Base-by-base conservation (phyloP, 2,888 invertebrate genomes). In the Pheosia tremula region DNA sequence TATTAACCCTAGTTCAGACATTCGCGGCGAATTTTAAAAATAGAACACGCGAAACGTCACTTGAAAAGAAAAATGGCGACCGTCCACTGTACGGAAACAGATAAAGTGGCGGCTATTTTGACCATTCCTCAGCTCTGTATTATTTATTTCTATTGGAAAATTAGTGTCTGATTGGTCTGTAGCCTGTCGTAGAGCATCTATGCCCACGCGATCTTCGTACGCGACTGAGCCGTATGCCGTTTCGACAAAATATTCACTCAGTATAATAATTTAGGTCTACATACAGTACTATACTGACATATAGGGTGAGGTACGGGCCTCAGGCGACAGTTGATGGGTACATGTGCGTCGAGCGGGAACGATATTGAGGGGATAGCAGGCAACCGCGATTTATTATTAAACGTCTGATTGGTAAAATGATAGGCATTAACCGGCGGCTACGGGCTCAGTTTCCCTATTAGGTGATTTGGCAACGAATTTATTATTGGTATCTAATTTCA, bases 91-190 rank as follows among this genome's bases (percentile, higher is more conserved):
- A 80, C 85, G 86, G 86, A 87, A 85, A 81, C 77, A 72, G 78
- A 72, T 83, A 24, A 83, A 85, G 82, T 84, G 84, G 81, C 68
- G 79, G 82, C 81, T 90, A 89, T 90, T 91, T 89, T 89, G 87
- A 87, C 88, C 84, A 84, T 80, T 84, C 79, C 82, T 82, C 80
- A 74, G 76, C 75, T 71, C 64, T 81, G 81, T 84, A 89, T 86
- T 90, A 88, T 90, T 88, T 91, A 90, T 88, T 90, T 91, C 85
- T 92, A 91, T 92, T 93, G 89, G 83, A 90, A 90, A 90, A 93
- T 92, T 88, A 89, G 88, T 75, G 85, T 79, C 83, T 84, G 87
- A 87, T 84, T 86, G 84, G 83, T 81, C 82, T 81, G 84, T 85
- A 82, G 78, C 79, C 78, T 78, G 77, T 67, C 65, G 72, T 70